Percentiles rank a stretch among this genome's conserved stretches.
phyloP scores from a whole-genome alignment of 2,797 vertebrate genomes.

The Podarcis lilfordi region DNA sequence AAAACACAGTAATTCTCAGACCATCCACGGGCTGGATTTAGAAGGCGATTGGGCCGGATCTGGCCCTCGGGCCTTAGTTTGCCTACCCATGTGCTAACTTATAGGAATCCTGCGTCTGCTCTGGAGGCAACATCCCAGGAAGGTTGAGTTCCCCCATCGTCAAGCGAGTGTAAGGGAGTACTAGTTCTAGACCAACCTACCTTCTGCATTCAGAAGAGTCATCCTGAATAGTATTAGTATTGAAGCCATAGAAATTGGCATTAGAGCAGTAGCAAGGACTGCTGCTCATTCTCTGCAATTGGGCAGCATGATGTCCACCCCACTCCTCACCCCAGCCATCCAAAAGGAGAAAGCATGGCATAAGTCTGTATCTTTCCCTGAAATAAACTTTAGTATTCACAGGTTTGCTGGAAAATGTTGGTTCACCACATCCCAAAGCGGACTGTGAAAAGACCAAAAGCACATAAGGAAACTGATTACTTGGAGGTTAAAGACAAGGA shows the following conservation, averaged over 20 bases:
- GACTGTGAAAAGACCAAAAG: background rate
- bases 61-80: too few relatives aligned
- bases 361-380: background rate
- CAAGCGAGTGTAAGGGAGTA: background rate
- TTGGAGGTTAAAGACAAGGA: too few relatives aligned
- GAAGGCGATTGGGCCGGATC: too few relatives aligned
- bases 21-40: too few relatives aligned
- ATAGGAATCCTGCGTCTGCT: background rate
- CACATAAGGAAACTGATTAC: background rate
- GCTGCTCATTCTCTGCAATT: background rate
- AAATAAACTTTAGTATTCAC: background rate
- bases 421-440: background rate
- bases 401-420: background rate
- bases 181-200: too few relatives aligned
- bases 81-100: too few relatives aligned
- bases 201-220: background rate
- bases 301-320: background rate
- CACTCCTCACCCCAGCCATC: too few relatives aligned
- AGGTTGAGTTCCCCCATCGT: background rate
- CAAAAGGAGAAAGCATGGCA: background rate
- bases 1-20: too few relatives aligned
- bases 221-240: background rate
- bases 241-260: background rate
- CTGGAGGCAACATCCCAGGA: background rate
- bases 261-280: background rate